Evolutionary conservation across 2,888 invertebrate genomes (phyloP), one percentile per base, ranked within the genome.

Genomic region (Agrotis clavis): DNA sequence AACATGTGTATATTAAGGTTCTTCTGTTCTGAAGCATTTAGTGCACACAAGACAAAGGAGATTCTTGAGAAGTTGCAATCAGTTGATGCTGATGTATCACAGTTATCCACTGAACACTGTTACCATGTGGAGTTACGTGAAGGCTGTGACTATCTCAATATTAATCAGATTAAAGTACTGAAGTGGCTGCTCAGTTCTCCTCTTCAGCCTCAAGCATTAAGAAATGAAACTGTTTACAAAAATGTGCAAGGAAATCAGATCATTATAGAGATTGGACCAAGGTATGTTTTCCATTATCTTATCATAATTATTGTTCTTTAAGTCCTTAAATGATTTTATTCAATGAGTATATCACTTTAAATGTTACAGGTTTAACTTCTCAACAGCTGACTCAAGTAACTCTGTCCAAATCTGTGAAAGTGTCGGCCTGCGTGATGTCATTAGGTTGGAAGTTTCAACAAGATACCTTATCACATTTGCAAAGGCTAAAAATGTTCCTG

Each of bases 331-430:
- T 50, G 30, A 59, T 7, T 41, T 35, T 18, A 41, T 19, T 19
- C 4, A 2, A 11, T 19, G 19, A 16, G 13, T n/a, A 59, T 45
- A 54, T 48, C 0, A 25, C 63, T 16, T 35, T 4, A 53, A 54
- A 25, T 47, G 0, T 79, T 94, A 83, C 90, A 98, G 99, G 85
- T 98, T 99, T 86, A 99, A 99, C 94, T 99, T 99, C 92, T 99
- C 99, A 19, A 99, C 99, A 53, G 98, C 99, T 0, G 98, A 98
- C 92, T 99, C 99, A 0, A 99, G 99, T 84, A 99, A 99, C 94
- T 99, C 99, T 45, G 98, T 99, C 1, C 99, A 99, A 67, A 99
- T 99, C 85, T 99, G 99, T 91, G 97, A 97, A 81, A 98, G 98
- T 86, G 97, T 99, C 59, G 98, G 98, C 4, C 94, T 99, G 48